Evolutionary conservation across 1,140 invertebrate genomes (phyloP), one percentile per base, ranked within the genome.

Genomic region (Hylaeus anthracinus): DNA sequence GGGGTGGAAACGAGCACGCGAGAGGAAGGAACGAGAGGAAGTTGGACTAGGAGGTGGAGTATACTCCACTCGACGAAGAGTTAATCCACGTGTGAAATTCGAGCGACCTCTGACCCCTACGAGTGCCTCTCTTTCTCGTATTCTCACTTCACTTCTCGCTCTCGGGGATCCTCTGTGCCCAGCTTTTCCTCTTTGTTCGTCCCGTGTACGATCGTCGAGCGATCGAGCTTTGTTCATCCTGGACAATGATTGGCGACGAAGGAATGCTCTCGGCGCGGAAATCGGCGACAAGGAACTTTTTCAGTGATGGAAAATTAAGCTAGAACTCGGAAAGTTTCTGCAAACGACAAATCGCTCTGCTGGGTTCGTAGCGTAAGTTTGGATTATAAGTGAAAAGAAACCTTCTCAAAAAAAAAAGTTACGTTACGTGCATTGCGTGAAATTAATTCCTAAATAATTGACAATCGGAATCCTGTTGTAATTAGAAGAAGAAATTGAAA

Each of bases 1-100:
- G 66, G 63, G 37, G 45, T 78, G 66, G 76, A 65, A 78, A 86
- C 86, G 87, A 79, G 86, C 64, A 79, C 56, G 72, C 76, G 73
- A 86, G 72, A 74, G 82, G 85, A 86, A 83, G 86, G 72, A 78
- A 80, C 77, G 88, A 88, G 83, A 67, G 82, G 80, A 83, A 79
- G 85, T 74, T 72, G 76, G 63, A 86, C 64, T 70, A 75, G 69
- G 83, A 86, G 79, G 85, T 78, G 84, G 83, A 87, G 86, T 83
- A 86, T 86, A 88, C 88, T 88, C 79, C 82, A 88, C 86, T 90
- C 83, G 89, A 82, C 87, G 85, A 86, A 87, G 89, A 91, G 90
- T 91, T 91, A 91, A 91, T 91, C 90, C 86, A 90, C 89, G 89
- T 90, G 90, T 91, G 90, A 91, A 91, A 91, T 91, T 88, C 89